Base-by-base conservation (phyloP, 2,888 invertebrate genomes). In the Seira ritae region DNA sequence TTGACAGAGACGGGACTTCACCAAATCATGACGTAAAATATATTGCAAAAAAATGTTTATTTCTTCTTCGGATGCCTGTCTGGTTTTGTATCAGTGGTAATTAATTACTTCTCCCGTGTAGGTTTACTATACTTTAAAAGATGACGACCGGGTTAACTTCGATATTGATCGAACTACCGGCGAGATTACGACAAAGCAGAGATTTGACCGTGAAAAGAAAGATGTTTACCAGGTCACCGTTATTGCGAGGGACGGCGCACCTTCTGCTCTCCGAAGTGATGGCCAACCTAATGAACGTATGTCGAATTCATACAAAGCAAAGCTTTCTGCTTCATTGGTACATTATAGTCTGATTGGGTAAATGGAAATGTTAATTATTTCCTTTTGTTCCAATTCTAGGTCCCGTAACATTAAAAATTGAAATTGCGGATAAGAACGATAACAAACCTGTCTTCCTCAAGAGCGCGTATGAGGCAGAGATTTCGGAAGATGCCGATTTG, bases 341-440 rank as follows among this genome's bases (percentile, higher is more conserved):
- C n/a, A 15, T 4, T 15, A 66, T 70, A 46, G 22, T 20, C 23
- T 79, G 4, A 19, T 62, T 17, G 12, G 23, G 12, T 19, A 17
- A 42, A 60, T 31, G 10, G 22, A 46, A 42, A 17, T 65, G 24
- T 55, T n/a, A n/a, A 6, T 6, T 73, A 1, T 73, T 79, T 20
- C 50, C 50, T 71, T 66, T 24, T 23, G 8, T n/a, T n/a, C n/a
- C n/a, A 8, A 31, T 4, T 31, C 8, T 92, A 90, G 94, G 93
- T 1, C 94, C 95, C 89, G 96, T 96, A 91, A 95, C 95, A 74
- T 96, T 98, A 90, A 93, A 95, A 88, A 97, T 98, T 89, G 95
- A 95, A 90, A 97, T 99, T 65, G 97, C 96, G 22, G 99, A 99
- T 91, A 96, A 96, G 90, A 99, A 99, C 91, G 99, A 99, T 91